Evolutionary conservation across 2,797 vertebrate species (phyloP).

Genomic region (Anguilla megastoma): DNA sequence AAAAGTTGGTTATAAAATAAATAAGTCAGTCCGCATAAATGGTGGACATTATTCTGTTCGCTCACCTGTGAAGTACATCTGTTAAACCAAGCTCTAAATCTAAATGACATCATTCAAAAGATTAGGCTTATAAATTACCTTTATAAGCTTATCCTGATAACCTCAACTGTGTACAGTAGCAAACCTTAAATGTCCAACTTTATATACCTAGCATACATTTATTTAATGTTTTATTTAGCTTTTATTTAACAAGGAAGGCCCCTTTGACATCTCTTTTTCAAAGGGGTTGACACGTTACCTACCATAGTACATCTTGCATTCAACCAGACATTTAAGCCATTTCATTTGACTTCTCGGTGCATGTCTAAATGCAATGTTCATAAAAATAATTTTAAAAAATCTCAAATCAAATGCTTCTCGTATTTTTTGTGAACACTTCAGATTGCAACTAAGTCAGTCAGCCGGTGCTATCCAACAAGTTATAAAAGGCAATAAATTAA

Average conservation of each 20-base stretch:
- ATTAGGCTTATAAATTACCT: not conserved
- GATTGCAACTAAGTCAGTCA: not conserved
- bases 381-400: not conserved
- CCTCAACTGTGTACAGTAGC: not conserved
- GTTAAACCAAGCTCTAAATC: not conserved
- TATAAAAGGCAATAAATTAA: conserved; percentile 6
- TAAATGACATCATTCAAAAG: not conserved
- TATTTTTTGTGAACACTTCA: not conserved
- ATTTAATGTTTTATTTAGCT: not conserved
- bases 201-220: not conserved
- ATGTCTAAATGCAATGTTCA: not conserved
- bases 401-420: not conserved
- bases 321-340: not conserved
- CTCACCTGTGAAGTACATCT: not conserved
- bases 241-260: not conserved
- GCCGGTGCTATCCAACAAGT: not conserved
- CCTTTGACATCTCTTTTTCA: not conserved
- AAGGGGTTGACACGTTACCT: not conserved
- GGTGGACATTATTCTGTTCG: not conserved
- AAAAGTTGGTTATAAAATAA: not conserved
- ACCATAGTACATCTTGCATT: not conserved
- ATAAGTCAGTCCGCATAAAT: not conserved
- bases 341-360: not conserved
- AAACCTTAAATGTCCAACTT: not conserved
- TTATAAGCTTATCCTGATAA: not conserved